Conservation (phyloP, 2,113 vertebrate species). For the Smithornis capensis region DNA sequence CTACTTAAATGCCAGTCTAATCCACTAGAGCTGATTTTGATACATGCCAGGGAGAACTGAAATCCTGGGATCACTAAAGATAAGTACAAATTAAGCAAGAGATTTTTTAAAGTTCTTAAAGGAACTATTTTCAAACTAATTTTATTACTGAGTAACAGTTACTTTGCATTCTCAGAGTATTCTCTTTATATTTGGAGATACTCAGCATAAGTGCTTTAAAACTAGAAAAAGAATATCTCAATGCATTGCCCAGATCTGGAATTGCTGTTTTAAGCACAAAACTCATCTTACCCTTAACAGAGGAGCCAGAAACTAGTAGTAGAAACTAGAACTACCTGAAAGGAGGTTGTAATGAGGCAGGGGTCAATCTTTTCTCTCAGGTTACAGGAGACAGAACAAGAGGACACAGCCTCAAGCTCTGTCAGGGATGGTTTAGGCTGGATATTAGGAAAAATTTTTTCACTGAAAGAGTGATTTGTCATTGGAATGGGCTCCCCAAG, state of each 20-base stretch:
- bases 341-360: too few species aligned
- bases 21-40: neutral
- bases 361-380: too few species aligned
- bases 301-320: neutral
- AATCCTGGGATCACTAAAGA: neutral
- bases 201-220: neutral
- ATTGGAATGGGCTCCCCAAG: too few species aligned
- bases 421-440: too few species aligned
- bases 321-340: too few species aligned
- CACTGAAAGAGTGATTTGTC: too few species aligned
- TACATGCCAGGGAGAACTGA: neutral
- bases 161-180: neutral
- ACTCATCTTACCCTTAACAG: neutral
- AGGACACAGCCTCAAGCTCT: too few species aligned
- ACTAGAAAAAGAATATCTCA: neutral
- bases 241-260: neutral
- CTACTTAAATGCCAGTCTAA: neutral
- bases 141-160: neutral
- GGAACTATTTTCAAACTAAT: neutral
- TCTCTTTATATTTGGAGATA: neutral
- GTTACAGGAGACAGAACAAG: too few species aligned
- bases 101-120: neutral
- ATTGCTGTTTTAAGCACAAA: neutral
- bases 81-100: neutral
- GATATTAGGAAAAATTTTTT: too few species aligned